A percentile compares a stretch with the other conserved stretches of the same genome.
phyloP scores from a whole-genome alignment of 2,888 invertebrate genomes.

The Parnassius smintheus region DNA sequence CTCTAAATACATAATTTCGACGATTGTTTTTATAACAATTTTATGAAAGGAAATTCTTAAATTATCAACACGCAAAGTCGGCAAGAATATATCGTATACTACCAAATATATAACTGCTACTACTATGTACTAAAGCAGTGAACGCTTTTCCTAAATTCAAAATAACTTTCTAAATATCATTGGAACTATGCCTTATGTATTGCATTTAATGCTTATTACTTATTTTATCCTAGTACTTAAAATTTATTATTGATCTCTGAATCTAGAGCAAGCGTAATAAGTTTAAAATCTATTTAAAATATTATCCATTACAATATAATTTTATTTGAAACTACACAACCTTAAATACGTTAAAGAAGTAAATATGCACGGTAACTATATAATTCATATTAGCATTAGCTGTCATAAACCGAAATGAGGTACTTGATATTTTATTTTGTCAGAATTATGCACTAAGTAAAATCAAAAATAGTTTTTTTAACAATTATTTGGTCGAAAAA shows the following conservation, averaged over 20 bases:
- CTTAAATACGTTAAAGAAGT: too few species aligned
- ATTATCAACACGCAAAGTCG: constrained; percentile 8
- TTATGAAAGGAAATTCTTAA: not conserved
- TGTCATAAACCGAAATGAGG: too few species aligned
- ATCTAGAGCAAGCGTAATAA: constrained; percentile 16
- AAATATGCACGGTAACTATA: too few species aligned
- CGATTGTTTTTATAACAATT: too few species aligned
- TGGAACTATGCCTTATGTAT: constrained; percentile 13
- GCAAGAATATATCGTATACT: constrained; percentile 31
- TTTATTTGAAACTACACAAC: too few species aligned
- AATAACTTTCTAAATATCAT: constrained; percentile 11
- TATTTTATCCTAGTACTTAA: not conserved
- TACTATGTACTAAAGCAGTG: constrained; percentile 1
- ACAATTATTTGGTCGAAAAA: too few species aligned
- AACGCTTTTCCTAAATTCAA: constrained; percentile 5
- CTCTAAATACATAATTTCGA: too few species aligned
- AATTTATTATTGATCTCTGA: not conserved
- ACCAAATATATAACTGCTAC: not conserved
- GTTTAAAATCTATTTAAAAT: not conserved
- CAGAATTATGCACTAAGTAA: too few species aligned
- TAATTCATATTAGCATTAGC: too few species aligned
- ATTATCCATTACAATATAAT: too few species aligned
- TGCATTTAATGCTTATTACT: not conserved
- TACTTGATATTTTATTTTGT: too few species aligned
- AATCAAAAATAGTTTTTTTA: too few species aligned